phyloP scores from a whole-genome alignment of 2,797 vertebrate genomes.

The Cynodonichthys magdalenae region DNA sequence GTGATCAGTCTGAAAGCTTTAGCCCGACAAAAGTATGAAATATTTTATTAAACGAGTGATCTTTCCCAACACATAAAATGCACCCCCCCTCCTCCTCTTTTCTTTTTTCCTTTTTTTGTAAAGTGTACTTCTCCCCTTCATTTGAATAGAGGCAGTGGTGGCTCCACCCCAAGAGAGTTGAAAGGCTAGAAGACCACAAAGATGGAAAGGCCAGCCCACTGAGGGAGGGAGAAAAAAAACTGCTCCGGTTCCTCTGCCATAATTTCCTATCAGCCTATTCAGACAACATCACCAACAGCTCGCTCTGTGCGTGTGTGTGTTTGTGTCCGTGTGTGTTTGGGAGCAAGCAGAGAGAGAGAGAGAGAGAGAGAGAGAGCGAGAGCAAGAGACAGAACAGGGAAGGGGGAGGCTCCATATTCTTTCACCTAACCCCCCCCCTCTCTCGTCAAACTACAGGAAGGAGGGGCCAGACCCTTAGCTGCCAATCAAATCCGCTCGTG shows the following conservation, averaged over 20 bases:
- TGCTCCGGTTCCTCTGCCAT: conserved; percentile 84
- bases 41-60: conserved; percentile 58
- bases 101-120: conserved; percentile 41
- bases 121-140: conserved; percentile 72
- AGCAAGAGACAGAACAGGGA: conserved; percentile 65
- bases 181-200: conserved; percentile 86
- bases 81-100: conserved; percentile 20
- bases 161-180: conserved; percentile 83
- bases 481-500: conserved; percentile 90
- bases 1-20: conserved; percentile 30
- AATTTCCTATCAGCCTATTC: conserved; percentile 88
- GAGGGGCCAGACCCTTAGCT: conserved; percentile 86
- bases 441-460: conserved; percentile 79
- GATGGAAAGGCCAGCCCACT: conserved; percentile 86
- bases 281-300: conserved; percentile 86
- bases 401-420: conserved; percentile 84
- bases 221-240: conserved; percentile 84
- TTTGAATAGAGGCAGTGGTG: conserved; percentile 82
- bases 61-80: conserved; percentile 41
- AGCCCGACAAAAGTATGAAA: conserved; percentile 30
- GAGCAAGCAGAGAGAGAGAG: conserved; percentile 67
- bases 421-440: conserved; percentile 81
- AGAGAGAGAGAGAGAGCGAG: conserved; percentile 54
- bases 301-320: conserved; percentile 70
- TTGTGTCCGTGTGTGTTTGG: conserved; percentile 59